Conservation (phyloP, 1,140 invertebrate genomes). For the Nylanderia fulva region DNA sequence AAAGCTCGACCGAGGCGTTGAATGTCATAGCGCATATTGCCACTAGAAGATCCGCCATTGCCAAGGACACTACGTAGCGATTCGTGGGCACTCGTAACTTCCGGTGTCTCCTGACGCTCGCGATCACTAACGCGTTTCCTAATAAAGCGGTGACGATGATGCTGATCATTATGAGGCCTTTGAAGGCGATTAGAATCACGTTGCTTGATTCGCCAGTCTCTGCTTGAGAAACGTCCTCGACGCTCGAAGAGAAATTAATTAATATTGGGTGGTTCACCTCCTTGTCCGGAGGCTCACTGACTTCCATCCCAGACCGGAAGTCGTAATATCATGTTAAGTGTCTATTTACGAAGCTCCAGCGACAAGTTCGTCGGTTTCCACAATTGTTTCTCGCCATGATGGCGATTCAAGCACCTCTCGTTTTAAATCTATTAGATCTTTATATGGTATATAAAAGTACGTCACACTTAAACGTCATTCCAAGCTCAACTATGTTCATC, state of each 20-base stretch:
- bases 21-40: constrained; percentile 98
- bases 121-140: constrained; percentile 92
- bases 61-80: constrained; percentile 97
- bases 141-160: constrained; percentile 92
- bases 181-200: constrained; percentile 79
- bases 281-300: constrained; percentile 74
- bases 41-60: constrained; percentile 96
- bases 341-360: background rate
- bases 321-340: constrained; percentile 11
- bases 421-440: background rate
- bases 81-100: constrained; percentile 96
- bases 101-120: constrained; percentile 91
- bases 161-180: constrained; percentile 88
- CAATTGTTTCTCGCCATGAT: background rate
- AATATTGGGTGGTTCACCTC: constrained; percentile 68
- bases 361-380: background rate
- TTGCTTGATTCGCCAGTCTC: constrained; percentile 34
- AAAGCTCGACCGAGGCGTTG: constrained; percentile 94
- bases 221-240: constrained; percentile 12
- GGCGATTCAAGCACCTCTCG: background rate
- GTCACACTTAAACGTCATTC: background rate
- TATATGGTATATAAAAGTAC: background rate
- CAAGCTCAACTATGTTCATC: background rate
- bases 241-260: constrained; percentile 22
- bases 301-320: constrained; percentile 75